phyloP scores from a whole-genome alignment of 2,888 invertebrate genomes.

The Psococerastis gibbosa region DNA sequence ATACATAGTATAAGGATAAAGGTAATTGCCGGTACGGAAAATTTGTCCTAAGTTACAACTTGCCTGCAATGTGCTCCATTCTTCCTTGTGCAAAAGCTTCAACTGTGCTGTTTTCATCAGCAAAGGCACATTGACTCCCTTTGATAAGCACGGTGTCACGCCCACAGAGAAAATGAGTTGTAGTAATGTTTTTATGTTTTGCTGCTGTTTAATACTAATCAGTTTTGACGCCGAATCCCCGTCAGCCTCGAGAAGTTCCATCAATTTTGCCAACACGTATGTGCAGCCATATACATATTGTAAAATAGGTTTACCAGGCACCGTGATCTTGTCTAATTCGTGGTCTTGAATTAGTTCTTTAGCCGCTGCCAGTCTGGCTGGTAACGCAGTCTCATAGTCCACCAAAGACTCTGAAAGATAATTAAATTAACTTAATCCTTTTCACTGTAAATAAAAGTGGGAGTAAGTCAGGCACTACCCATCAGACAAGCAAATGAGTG shows the following conservation, averaged over 20 bases:
- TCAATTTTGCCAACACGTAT: constrained; percentile 1
- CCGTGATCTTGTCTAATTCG: too few species aligned
- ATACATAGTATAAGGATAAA: too few species aligned
- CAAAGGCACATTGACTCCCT: constrained; percentile 37
- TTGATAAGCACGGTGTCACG: constrained; percentile 41
- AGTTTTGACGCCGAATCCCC: constrained; percentile 12
- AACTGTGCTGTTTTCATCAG: constrained; percentile 1
- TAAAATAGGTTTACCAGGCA: background rate
- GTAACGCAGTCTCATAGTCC: too few species aligned
- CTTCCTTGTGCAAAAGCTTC: constrained; percentile 17
- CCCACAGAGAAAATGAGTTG: constrained; percentile 45
- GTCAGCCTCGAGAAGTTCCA: background rate
- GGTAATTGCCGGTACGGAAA: too few species aligned
- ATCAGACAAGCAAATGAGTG: too few species aligned
- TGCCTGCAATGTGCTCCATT: constrained; percentile 29
- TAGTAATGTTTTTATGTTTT: constrained; percentile 37
- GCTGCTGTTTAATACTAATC: constrained; percentile 47
- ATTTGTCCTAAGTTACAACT: constrained; percentile 19
- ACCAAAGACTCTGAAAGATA: too few species aligned
- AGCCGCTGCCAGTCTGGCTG: too few species aligned
- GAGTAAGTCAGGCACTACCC: too few species aligned
- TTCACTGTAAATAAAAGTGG: too few species aligned
- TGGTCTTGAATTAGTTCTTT: too few species aligned
- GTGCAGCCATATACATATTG: background rate
- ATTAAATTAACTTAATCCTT: too few species aligned